Evolutionary conservation across 2,113 vertebrate species (phyloP).

Genomic region (Syngnathus floridae): DNA sequence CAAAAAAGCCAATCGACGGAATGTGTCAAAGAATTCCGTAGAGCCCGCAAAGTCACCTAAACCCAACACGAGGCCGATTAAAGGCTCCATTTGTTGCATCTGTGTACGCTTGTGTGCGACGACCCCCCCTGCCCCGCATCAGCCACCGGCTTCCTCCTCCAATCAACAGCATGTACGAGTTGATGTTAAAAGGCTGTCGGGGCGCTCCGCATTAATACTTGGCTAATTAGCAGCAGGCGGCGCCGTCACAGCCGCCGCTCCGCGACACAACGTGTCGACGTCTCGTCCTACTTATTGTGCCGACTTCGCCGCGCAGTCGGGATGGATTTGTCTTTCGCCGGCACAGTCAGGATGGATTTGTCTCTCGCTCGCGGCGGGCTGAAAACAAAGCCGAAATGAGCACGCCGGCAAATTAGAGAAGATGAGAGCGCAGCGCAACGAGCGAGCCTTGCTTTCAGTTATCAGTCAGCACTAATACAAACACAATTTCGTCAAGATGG

Average conservation of each 20-base stretch:
- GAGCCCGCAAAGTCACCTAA: conserved; percentile 15
- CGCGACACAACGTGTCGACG: conserved; percentile 16
- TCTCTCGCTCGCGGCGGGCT: conserved; percentile 44
- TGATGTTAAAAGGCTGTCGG: conserved; percentile 4
- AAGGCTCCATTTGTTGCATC: conserved; percentile 26
- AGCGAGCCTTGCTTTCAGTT: conserved; percentile 40
- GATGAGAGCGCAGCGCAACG: conserved; percentile 29
- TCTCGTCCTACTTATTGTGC: conserved; percentile 43
- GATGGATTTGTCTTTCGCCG: conserved; percentile 49
- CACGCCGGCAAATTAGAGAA: conserved; percentile 53
- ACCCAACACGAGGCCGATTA: conserved; percentile 18
- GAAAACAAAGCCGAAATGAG: conserved; percentile 56
- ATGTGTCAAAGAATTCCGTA: conserved; percentile 20
- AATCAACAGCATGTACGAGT: conserved; percentile 24
- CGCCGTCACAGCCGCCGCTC: conserved; percentile 12
- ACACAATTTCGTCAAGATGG: neutral
- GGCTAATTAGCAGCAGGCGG: conserved; percentile 13
- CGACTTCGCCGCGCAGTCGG: conserved; percentile 50
- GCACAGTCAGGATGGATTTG: conserved; percentile 51
- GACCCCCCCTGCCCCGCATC: neutral
- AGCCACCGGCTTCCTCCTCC: conserved; percentile 15
- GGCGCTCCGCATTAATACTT: conserved; percentile 9
- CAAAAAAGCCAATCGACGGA: conserved; percentile 5
- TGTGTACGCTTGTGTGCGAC: neutral
- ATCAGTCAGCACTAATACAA: conserved; percentile 1